phyloP scores from a whole-genome alignment of 2,888 invertebrate species.

The Drosophila formosana region DNA sequence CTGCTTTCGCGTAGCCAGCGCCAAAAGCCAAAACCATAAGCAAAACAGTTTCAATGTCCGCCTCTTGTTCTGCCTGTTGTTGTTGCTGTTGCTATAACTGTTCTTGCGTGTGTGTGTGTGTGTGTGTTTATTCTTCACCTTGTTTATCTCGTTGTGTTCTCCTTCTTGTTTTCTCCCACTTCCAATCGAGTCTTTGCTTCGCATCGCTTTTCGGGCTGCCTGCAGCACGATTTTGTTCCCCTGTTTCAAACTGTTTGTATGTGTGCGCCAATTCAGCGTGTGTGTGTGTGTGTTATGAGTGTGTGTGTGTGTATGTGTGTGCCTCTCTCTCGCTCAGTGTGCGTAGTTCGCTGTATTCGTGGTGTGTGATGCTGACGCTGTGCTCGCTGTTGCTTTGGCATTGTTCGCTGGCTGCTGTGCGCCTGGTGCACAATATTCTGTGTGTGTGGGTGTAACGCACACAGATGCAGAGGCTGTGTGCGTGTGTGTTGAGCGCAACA shows the following conservation, averaged over 20 bases:
- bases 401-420: conserved; percentile 58
- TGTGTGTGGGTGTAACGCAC: conserved; percentile 77
- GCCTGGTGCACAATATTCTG: conserved; percentile 67
- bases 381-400: conserved; percentile 17
- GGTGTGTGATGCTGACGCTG: conserved; percentile 6
- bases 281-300: conserved; percentile 20
- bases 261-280: conserved; percentile 26
- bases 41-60: conserved; percentile 72
- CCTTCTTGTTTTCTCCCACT: conserved; percentile 1
- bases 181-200: conserved; percentile 28
- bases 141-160: conserved; percentile 58
- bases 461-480: conserved; percentile 35
- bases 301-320: neutral
- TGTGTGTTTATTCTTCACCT: conserved; percentile 41
- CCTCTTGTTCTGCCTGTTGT: conserved; percentile 1
- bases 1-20: neutral
- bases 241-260: conserved; percentile 48
- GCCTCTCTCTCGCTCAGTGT: conserved; percentile 25
- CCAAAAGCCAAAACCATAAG: conserved; percentile 19
- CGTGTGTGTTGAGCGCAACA: conserved; percentile 8
- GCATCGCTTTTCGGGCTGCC: conserved; percentile 35
- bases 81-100: neutral
- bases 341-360: conserved; percentile 23
- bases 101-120: conserved; percentile 9
- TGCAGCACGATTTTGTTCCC: conserved; percentile 62